Evolutionary conservation across 2,888 invertebrate species (phyloP).

Genomic region (Protonemura montana): DNA sequence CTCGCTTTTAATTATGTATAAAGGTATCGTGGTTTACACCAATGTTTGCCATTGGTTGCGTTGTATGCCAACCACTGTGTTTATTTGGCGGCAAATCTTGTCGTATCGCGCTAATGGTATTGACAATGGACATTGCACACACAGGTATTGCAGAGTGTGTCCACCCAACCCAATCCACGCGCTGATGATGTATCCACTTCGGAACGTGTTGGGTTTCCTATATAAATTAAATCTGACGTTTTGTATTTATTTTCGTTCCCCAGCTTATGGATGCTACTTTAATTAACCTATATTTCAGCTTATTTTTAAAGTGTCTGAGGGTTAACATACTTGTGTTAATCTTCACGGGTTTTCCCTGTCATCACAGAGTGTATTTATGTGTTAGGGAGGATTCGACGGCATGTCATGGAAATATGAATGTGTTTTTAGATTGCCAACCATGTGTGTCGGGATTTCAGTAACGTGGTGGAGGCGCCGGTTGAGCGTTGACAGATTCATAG

Average conservation of each 20-base stretch:
- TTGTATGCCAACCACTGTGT: too few relatives aligned
- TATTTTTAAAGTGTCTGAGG: background rate
- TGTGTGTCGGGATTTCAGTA: background rate
- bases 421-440: background rate
- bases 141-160: background rate
- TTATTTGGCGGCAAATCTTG: background rate
- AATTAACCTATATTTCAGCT: constrained; percentile 7
- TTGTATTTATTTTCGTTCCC: background rate
- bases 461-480: background rate
- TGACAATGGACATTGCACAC: background rate
- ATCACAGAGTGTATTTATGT: background rate
- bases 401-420: background rate
- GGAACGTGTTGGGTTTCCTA: background rate
- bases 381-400: background rate
- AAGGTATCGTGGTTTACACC: background rate
- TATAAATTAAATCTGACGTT: background rate
- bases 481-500: background rate
- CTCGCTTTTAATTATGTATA: background rate
- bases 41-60: background rate
- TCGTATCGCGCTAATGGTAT: background rate
- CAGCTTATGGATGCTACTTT: background rate
- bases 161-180: too few relatives aligned
- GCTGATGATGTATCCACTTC: background rate
- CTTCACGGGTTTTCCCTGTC: background rate
- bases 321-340: background rate